phyloP scores from a whole-genome alignment of 2,113 vertebrate species.

The Rhineura floridana region DNA sequence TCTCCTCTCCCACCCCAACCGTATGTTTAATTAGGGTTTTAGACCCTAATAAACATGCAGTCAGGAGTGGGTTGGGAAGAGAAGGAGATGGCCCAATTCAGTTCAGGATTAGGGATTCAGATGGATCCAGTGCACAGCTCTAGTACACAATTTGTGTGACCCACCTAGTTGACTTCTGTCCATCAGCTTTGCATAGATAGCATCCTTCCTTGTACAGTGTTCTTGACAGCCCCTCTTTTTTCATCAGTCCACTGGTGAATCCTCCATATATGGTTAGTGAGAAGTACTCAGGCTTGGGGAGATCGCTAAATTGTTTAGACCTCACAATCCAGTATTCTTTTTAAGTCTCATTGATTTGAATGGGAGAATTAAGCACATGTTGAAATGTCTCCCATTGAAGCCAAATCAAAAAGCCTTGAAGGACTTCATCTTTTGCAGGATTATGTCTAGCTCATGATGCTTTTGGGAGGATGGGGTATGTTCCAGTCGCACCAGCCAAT shows the following conservation, averaged over 20 bases:
- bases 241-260: neutral
- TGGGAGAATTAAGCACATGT: neutral
- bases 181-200: neutral
- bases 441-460: neutral
- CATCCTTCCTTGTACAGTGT: neutral
- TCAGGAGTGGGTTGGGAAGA: no score
- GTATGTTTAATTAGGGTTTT: no score
- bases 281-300: neutral
- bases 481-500: neutral
- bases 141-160: no score
- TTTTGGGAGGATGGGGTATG: neutral
- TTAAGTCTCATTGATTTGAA: no score
- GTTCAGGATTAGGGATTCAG: no score
- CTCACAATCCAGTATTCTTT: no score
- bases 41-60: no score
- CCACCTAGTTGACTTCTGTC: no score
- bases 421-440: neutral
- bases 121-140: no score
- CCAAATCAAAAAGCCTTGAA: neutral
- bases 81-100: no score
- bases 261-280: neutral
- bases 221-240: neutral
- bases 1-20: no score
- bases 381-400: neutral
- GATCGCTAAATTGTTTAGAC: neutral